Evolutionary conservation across 2,797 vertebrate genomes (phyloP), one percentile per base, ranked within the genome.

Genomic region (Falco columbarius): DNA sequence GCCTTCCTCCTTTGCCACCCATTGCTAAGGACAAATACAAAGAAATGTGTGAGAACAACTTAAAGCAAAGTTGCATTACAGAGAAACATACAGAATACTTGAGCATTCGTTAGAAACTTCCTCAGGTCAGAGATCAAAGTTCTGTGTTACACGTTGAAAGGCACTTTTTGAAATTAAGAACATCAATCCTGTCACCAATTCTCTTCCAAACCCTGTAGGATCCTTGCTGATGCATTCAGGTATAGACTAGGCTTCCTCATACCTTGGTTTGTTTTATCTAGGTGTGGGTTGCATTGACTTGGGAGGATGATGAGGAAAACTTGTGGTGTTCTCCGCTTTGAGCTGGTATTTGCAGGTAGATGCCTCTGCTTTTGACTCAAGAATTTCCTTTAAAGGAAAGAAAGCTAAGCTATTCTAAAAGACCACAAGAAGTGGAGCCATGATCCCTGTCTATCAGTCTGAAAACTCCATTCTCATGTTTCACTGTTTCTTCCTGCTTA

Each of bases 1-100:
- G 66, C 34, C 23, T 96, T 86, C 95, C 90, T 92, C 96, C 95
- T 86, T 97, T 97, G 54, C 95, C 95, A 12, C 93, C 97, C 94
- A 46, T 97, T 2, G 95, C 97, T 97, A 67, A 68, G 36, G 38
- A 83, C n/a, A 94, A 90, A 90, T 20, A 46, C 12, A 58, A 49
- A 86, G 13, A 67, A 67, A 68, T 0, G 2, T 36, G 19, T 81
- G 26, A 94, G 47, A 49, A 85, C 23, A 77, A 29, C 29, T 26
- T 70, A 54, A 91, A 79, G 46, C 7, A 23, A 83, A 34, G 22
- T 6, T 67, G 20, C 23, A 58, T 27, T 22, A 22, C 21, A 34
- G 30, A 20, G 8, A 83, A 90, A 68, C 17, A 40, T 21, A 55
- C 3, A n/a, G 80, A 77, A 21, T 65, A 26, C 16, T 30, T 52